These are phyloP conservation scores for Naja naja DNA, from an alignment of 2,113 vertebrate genomes.

Conservation along the genomic window DNA sequence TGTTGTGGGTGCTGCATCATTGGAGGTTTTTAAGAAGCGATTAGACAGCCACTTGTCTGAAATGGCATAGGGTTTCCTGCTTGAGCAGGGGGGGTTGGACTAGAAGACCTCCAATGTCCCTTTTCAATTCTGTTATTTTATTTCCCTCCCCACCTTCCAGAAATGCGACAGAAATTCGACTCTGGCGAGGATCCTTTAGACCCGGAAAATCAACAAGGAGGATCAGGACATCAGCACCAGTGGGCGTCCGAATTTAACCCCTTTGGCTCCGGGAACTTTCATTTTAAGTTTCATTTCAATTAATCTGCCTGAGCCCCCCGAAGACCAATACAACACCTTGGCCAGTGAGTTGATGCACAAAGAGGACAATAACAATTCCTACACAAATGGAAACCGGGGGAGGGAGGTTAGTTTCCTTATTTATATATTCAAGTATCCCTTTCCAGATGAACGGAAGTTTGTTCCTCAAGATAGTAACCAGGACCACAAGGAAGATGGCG, in stretches of 20 bases:
- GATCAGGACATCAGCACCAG: constrained; percentile 62
- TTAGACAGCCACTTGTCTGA: background rate
- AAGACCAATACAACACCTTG: background rate
- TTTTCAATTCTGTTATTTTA: background rate
- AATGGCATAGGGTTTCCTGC: background rate
- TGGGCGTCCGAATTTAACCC: constrained; percentile 83
- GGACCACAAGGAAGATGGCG: background rate
- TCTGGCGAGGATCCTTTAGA: constrained; percentile 80
- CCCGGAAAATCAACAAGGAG: constrained; percentile 80
- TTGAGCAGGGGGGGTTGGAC: background rate
- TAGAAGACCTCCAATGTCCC: background rate
- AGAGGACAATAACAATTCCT: background rate
- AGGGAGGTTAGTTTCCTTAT: too few species aligned
- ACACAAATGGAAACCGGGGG: background rate
- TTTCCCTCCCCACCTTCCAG: constrained; percentile 45
- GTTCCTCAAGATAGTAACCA: background rate
- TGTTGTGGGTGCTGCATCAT: background rate
- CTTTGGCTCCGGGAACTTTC: constrained; percentile 79
- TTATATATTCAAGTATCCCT: background rate
- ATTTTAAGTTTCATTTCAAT: constrained; percentile 84
- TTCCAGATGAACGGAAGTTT: background rate
- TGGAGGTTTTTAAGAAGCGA: background rate
- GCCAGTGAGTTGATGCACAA: background rate
- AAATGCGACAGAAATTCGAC: constrained; percentile 85
- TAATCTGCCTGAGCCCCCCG: constrained; percentile 40